Conservation (phyloP, 2,113 vertebrate species). For the Passer domesticus region DNA sequence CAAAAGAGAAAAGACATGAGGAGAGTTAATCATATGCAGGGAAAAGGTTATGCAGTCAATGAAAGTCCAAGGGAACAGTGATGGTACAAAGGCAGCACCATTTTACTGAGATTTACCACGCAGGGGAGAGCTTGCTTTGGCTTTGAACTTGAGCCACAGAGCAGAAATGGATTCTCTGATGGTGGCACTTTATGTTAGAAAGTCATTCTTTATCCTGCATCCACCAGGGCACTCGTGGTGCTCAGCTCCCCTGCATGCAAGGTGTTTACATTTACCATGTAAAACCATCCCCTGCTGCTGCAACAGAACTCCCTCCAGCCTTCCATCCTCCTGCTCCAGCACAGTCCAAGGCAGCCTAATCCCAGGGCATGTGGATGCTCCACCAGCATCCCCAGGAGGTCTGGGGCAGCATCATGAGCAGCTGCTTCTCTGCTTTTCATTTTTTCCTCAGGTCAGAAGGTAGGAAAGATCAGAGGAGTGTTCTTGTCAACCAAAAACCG, state of each 20-base stretch:
- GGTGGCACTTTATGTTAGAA: not conserved
- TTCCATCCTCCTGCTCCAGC: not conserved
- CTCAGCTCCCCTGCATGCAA: not conserved
- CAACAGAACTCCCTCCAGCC: not conserved
- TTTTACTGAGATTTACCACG: not conserved
- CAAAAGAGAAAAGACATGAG: not conserved
- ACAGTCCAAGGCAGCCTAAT: not conserved
- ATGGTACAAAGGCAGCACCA: not conserved
- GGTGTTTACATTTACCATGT: not conserved
- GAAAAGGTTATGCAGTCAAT: not conserved
- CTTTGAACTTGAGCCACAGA: not conserved
- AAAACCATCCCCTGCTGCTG: not conserved
- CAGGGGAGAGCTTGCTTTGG: not conserved
- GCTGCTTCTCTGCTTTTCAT: not conserved
- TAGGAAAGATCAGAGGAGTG: not conserved
- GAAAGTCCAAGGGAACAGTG: not conserved
- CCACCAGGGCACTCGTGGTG: not conserved
- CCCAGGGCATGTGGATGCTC: rapidly evolving
- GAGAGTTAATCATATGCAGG: not conserved
- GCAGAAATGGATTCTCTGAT: not conserved
- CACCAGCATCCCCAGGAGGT: not conserved
- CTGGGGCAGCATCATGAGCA: not conserved
- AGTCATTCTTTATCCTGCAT: not conserved
- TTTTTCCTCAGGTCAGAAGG: not conserved
- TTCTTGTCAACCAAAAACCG: not conserved